Evolutionary conservation across 2,888 invertebrate species (phyloP).

Genomic region (Nesidiocoris tenuis): DNA sequence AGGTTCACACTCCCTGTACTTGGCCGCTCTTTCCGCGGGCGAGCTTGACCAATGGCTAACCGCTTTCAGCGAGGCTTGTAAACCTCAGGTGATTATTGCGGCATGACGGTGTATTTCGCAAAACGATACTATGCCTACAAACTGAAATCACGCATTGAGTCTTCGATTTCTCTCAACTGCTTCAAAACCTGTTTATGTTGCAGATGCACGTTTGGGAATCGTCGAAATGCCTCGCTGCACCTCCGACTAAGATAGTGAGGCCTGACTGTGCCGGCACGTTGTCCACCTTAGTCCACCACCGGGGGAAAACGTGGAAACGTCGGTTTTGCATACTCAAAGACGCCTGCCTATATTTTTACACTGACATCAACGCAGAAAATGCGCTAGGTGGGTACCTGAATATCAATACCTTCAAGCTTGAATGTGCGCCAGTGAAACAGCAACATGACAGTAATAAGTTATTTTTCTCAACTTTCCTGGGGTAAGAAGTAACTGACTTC

Average conservation of each 20-base stretch:
- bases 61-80: conserved; percentile 49
- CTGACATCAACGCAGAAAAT: conserved; percentile 79
- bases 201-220: conserved; percentile 69
- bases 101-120: too few relatives aligned
- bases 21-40: conserved; percentile 67
- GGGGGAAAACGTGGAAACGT: conserved; percentile 83
- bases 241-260: conserved; percentile 74
- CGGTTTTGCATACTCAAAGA: conserved; percentile 93
- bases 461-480: too few relatives aligned
- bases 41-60: conserved; percentile 52
- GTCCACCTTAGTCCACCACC: conserved; percentile 68
- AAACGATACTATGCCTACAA: too few relatives aligned
- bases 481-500: too few relatives aligned
- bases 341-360: conserved; percentile 91
- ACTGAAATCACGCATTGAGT: too few relatives aligned
- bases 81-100: conserved; percentile 47
- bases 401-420: too few relatives aligned
- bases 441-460: too few relatives aligned
- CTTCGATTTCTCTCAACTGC: too few relatives aligned
- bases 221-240: conserved; percentile 74
- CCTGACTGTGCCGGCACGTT: conserved; percentile 94
- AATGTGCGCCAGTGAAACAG: too few relatives aligned
- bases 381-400: conserved; percentile 89
- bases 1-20: conserved; percentile 70
- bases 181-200: too few relatives aligned